Evolutionary conservation across 2,888 invertebrate genomes (phyloP), one percentile per base, ranked within the genome.

Genomic region (Lasioglossum leucozonium): DNA sequence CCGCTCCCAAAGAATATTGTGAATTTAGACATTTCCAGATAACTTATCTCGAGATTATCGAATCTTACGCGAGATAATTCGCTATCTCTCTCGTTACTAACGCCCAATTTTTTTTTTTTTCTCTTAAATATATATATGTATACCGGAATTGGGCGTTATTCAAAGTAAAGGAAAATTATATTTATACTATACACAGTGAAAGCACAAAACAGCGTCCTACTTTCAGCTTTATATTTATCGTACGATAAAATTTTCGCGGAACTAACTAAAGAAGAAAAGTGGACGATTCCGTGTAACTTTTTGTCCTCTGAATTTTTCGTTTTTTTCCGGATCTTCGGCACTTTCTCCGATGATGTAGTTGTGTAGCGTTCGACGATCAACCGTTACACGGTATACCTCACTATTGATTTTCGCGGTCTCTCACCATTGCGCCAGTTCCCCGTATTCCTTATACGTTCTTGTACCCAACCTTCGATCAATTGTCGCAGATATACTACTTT

Each of bases 341-440:
- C 34, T 69, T 58, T 74, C 37, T 71, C 40, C 18, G 42, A 34
- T 62, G 30, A 55, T 44, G 51, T 72, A 10, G 47, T 72, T 81
- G 34, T 88, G 86, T 88, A 89, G 89, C 88, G 89, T 90, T 91
- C 88, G 89, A 88, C 92, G 87, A 91, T 93, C 91, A 91, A 69
- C 90, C 90, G 89, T 92, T 91, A 85, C 78, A 88, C 89, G 87
- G 92, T 92, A 93, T 91, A 92, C 89, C 88, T 89, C 88, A 81
- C 91, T 90, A 90, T 90, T 91, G 90, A 90, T 90, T 91, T 90
- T 91, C 85, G 87, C 87, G 84, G 82, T 86, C 87, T 84, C 89
- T 85, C 85, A 74, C 87, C 84, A 76, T 83, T 82, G 87, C 91
- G 85, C 89, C 86, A 82, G 84, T 85, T 90, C 87, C 80, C 34